phyloP scores from a whole-genome alignment of 2,113 vertebrate species.

The Mus pahari region DNA sequence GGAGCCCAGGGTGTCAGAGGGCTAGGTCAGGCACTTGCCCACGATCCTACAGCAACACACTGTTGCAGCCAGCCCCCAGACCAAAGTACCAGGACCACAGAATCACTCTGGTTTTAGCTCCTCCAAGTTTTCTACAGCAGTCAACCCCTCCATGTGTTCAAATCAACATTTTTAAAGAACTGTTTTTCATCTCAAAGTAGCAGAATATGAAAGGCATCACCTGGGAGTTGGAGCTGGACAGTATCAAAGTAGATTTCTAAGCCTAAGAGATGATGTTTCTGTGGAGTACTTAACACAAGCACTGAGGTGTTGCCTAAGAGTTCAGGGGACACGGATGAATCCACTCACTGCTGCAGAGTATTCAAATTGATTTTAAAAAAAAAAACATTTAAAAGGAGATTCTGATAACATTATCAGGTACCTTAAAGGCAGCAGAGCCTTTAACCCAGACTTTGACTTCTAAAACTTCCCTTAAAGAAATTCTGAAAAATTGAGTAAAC shows the following conservation, averaged over 20 bases:
- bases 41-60: background rate
- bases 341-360: background rate
- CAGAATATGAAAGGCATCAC: background rate
- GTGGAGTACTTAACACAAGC: background rate
- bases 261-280: background rate
- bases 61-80: background rate
- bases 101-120: background rate
- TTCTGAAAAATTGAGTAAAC: background rate
- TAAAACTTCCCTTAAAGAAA: constrained; percentile 43
- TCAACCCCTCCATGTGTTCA: background rate
- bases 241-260: background rate
- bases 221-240: background rate
- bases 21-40: background rate
- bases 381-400: background rate
- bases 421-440: constrained; percentile 12
- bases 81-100: background rate
- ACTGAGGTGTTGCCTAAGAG: background rate
- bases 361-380: background rate
- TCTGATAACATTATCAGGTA: background rate
- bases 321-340: background rate
- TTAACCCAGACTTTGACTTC: background rate
- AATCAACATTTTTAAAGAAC: background rate
- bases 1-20: background rate
- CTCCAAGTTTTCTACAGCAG: background rate
- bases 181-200: constrained; percentile 23